Base-by-base conservation (phyloP, 2,797 vertebrate species). In the Helarctos malayanus region DNA sequence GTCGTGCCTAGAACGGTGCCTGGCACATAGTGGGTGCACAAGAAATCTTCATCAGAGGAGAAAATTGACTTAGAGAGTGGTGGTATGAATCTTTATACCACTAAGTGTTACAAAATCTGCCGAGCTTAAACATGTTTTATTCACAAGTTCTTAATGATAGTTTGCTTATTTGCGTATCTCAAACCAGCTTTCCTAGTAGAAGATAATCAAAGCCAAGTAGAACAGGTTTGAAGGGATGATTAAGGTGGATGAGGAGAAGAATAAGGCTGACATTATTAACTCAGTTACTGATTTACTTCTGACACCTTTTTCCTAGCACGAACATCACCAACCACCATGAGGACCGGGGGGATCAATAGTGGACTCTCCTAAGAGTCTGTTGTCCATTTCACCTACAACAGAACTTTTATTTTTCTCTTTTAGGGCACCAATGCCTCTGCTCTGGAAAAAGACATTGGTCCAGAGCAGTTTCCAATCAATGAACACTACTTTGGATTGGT, bases 341-440 rank as follows among this genome's bases (percentile, higher is more conserved):
- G 2, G 8, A 25, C 61, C 9, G 5, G 79, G 41, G 16, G 32
- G 29, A 7, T 90, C 52, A 25, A 8, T n/a, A 35, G 47, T 11
- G 12, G 18, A 25, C 35, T 41, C 32, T 90, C 19, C 56, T 4
- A 35, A 45, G 32, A 32, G 27, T 68, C 73, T 82, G 82, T 80
- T 47, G 41, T 69, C 47, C 84, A 3, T 78, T 85, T 95, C 45
- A 38, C n/a, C 27, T 5, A 19, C 29, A 79, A 27, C 52, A 80
- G 27, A 95, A 59, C 79, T 52, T 29, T 90, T 95, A 1, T 93
- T 97, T 97, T 96, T 96, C 89, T 97, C 91, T 97, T 90, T 75
- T 71, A 99, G 99, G 99, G 99, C 99, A 99, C 99, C 98, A 99
- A 99, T 99, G 99, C 99, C 99, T 99, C 99, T 98, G 99, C 99